Evolutionary conservation across 2,888 invertebrate genomes (phyloP), one percentile per base, ranked within the genome.

Genomic region (Leucania comma): DNA sequence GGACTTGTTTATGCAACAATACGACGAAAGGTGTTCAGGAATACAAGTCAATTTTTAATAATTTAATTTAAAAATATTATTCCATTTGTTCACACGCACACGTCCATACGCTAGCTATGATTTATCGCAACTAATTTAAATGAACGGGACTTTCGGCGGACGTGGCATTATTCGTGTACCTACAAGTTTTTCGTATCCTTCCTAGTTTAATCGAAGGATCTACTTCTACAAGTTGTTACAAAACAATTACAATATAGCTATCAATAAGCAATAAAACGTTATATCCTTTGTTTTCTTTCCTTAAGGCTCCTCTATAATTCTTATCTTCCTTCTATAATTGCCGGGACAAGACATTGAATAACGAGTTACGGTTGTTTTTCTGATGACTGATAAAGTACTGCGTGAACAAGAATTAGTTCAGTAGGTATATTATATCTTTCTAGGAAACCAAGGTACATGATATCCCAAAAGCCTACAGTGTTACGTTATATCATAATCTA

Each of bases 111-210:
- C 62, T 53, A 59, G 62, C 67, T 60, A 64, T 46, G 61, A 32
- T 61, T 67, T 68, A 68, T 66, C 32, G 60, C 56, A 75, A 82
- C 83, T 84, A 71, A 73, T 54, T n/a, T 46, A 68, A 83, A 66
- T 60, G 22, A 57, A 65, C 68, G 53, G 63, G 57, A 50, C 56
- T 17, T 59, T 38, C 69, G 68, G 66, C 69, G 83, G 80, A 83
- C 67, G 65, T 69, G 54, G 58, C 54, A 68, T 29, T 17, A 50
- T 72, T 69, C 63, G 59, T 57, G 26, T 69, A 63, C 56, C 58
- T 51, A 66, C 60, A 59, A 71, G 56, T 74, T 78, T 80, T 80
- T 78, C 75, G 29, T 67, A 72, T 83, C 78, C 84, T 84, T 84
- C 81, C 77, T 64, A 61, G 42, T 32, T 53, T 66, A 77, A 80